A percentile compares a stretch with the other conserved stretches of the same genome.
phyloP scores from a whole-genome alignment of 1,140 invertebrate species.

The Rhizoglyphus robini region DNA sequence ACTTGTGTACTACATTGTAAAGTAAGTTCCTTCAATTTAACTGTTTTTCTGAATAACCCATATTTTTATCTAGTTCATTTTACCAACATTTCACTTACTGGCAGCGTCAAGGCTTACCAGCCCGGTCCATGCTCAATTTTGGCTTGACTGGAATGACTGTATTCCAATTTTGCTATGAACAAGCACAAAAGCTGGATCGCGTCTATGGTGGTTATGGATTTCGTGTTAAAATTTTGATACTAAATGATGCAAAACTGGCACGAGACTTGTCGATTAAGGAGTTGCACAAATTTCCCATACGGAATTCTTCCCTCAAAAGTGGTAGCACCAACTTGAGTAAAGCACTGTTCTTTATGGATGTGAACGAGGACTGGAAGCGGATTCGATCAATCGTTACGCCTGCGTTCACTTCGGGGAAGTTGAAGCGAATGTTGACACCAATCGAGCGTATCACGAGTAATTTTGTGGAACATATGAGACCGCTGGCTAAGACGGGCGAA shows the following conservation, averaged over 20 bases:
- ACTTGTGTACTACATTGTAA: no score
- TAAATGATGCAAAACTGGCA: constrained; percentile 23
- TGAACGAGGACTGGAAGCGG: constrained; percentile 18
- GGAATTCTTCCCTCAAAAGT: not conserved
- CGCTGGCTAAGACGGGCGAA: not conserved
- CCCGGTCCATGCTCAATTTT: not conserved
- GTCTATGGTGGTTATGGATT: constrained; percentile 15
- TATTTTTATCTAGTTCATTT: no score
- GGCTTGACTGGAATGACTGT: not conserved
- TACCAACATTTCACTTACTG: constrained; percentile 9
- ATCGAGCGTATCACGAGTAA: constrained; percentile 6
- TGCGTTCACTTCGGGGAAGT: constrained; percentile 18
- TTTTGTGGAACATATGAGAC: not conserved
- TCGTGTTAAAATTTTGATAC: not conserved
- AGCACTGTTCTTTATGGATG: constrained; percentile 13
- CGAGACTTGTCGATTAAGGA: constrained; percentile 26
- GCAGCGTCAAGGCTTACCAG: constrained; percentile 1
- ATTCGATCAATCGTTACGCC: constrained; percentile 17
- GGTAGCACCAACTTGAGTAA: not conserved
- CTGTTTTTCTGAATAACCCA: no score
- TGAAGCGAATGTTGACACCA: constrained; percentile 15
- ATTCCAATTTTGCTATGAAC: not conserved
- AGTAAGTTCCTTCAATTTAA: no score
- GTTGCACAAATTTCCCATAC: constrained; percentile 23
- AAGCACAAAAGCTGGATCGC: not conserved